Evolutionary conservation across 2,113 vertebrate species (phyloP), one percentile per base, ranked within the genome.

Genomic region (Gadus macrocephalus): DNA sequence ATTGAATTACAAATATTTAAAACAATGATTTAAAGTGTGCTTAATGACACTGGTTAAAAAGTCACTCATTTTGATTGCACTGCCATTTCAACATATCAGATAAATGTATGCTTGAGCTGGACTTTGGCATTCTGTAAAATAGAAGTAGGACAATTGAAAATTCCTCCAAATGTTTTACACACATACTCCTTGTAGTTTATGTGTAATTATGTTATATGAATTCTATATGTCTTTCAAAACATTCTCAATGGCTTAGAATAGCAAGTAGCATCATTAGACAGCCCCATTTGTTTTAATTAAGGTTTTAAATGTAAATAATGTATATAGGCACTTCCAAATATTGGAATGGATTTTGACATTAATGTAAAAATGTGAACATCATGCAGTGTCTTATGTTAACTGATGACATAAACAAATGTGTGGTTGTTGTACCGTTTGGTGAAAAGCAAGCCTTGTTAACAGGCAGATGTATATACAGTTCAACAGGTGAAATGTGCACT

Each of bases 111-210:
- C 81, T 83, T 60, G 94, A 96, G 95, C 94, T 94, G 94, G 95
- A 91, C 95, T 96, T 96, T 93, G 88, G 95, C 93, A 94, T 94
- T 88, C 85, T 90, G 82, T 86, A 85, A 68, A 64, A 6, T 66
- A 16, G 68, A 64, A 19, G 28, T 20, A 20, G 14, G 67, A 62
- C n/a, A 27, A 63, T 68, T 42, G 19, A 63, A 59, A 27, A 55
- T 55, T 49, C 42, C 42, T 49, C 42, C 42, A 49, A 49, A 49
- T 49, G 42, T 12, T 49, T 49, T 49, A 49, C 42, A 49, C 11
- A 11, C 42, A 49, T 9, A 49, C 42, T 49, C 42, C 11, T 49
- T 53, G 38, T 67, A 55, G 38, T 60, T 75, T 61, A 70, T 55
- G 17, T 59, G 63, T 66, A 66, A 27, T 73, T 49, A 49, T 49